Percentiles rank a stretch among this genome's conserved stretches.
Conservation (phyloP, 2,888 invertebrate species). For the Stenoptilia bipunctidactyla region DNA sequence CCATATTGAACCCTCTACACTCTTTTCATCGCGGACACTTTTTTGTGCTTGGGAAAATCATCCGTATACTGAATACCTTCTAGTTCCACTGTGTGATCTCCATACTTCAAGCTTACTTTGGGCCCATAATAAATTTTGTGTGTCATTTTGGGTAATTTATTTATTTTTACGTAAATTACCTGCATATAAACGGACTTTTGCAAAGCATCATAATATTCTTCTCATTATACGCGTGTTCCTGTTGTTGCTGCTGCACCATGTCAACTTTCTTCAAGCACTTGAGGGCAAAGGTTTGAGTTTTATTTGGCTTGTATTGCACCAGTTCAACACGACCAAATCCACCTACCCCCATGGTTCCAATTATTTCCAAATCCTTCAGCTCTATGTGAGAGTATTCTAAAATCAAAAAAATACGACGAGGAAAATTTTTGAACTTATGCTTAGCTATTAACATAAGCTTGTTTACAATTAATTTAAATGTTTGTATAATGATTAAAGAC, state of each 20-base stretch:
- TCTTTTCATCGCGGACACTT: too few relatives aligned
- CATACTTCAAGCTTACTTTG: too few relatives aligned
- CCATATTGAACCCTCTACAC: too few relatives aligned
- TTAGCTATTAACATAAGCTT: too few relatives aligned
- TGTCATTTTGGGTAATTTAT: too few relatives aligned
- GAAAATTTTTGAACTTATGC: too few relatives aligned
- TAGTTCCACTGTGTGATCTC: too few relatives aligned
- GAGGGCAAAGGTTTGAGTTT: constrained; percentile 78
- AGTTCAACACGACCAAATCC: constrained; percentile 93
- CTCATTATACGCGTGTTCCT: constrained; percentile 90
- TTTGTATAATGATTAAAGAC: too few relatives aligned
- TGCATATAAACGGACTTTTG: constrained; percentile 83
- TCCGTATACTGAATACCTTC: too few relatives aligned
- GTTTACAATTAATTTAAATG: too few relatives aligned
- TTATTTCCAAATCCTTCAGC: constrained; percentile 82
- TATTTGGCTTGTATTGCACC: constrained; percentile 72
- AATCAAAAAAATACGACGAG: constrained; percentile 7
- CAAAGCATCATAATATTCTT: constrained; percentile 87
- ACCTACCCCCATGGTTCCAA: constrained; percentile 91
- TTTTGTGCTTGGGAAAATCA: too few relatives aligned
- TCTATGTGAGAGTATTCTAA: constrained; percentile 77
- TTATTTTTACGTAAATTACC: constrained; percentile 47
- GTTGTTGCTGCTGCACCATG: constrained; percentile 89
- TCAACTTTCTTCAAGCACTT: constrained; percentile 92
- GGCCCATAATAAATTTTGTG: too few relatives aligned